These are phyloP conservation scores for Chironomus tepperi DNA, from an alignment of 1,140 invertebrate genomes.

Conservation along the genomic window DNA sequence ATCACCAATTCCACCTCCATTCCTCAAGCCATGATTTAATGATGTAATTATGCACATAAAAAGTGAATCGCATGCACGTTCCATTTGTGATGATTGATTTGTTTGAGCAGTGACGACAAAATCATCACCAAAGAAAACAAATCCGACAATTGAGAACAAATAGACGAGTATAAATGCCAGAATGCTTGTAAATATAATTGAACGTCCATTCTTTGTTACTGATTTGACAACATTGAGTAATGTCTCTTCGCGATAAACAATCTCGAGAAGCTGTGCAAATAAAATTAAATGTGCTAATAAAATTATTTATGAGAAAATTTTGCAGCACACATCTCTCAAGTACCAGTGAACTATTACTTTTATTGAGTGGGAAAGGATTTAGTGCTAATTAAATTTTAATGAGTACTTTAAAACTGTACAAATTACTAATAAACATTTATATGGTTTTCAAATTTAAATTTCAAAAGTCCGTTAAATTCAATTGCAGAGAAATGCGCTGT, in stretches of 20 bases:
- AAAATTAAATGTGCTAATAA: conserved; percentile 16
- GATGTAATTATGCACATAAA: conserved; percentile 99
- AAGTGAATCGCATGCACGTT: conserved; percentile 91
- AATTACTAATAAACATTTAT: conserved; percentile 80
- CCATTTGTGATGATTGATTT: conserved; percentile 50
- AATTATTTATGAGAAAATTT: background rate
- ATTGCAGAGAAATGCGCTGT: too few relatives aligned
- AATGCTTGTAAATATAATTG: conserved; percentile 94
- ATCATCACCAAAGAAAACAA: conserved; percentile 96
- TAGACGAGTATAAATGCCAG: conserved; percentile 97
- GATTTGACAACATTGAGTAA: conserved; percentile 96
- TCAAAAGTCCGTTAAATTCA: too few relatives aligned
- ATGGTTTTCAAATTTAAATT: conserved; percentile 43
- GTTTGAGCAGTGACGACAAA: conserved; percentile 81
- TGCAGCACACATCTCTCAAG: too few relatives aligned
- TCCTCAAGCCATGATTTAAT: conserved; percentile 92
- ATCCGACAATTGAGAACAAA: conserved; percentile 97
- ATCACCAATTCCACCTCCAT: conserved; percentile 98
- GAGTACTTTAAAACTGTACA: background rate
- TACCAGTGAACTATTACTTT: too few relatives aligned
- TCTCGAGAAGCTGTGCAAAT: conserved; percentile 78
- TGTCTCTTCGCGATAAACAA: conserved; percentile 97
- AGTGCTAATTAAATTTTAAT: background rate
- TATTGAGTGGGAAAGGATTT: too few relatives aligned
- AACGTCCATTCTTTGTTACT: conserved; percentile 95